Evolutionary conservation across 35 echinoderm and acorn worm species (phyloP).

Genomic region (Heliocidaris erythrogramma): DNA sequence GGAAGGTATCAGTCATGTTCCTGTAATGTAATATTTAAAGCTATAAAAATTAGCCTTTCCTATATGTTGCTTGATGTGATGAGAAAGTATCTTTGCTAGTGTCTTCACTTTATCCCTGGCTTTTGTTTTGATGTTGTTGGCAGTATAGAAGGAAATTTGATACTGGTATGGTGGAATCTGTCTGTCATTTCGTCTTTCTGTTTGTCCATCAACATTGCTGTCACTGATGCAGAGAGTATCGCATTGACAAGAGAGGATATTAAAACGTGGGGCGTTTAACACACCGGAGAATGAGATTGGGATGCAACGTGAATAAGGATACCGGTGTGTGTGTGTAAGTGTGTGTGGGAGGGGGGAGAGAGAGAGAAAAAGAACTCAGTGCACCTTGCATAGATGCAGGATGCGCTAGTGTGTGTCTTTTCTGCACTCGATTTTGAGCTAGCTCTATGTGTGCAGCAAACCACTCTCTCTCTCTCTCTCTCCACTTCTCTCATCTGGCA

Average conservation of each 20-base stretch:
- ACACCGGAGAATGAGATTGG: conserved; percentile 13
- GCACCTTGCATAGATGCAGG: neutral
- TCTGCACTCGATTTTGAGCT: neutral
- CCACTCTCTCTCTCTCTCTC: neutral
- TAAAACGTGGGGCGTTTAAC: conserved; percentile 27
- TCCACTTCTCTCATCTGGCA: neutral
- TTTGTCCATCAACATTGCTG: neutral
- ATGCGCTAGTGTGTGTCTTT: neutral
- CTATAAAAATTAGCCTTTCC: neutral
- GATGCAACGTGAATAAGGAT: neutral
- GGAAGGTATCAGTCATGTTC: neutral
- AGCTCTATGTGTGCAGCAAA: neutral
- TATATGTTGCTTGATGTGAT: neutral
- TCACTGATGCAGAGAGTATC: conserved; percentile 23
- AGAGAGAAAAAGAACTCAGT: neutral
- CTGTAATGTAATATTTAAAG: neutral
- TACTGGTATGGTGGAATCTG: neutral
- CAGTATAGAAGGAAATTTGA: neutral
- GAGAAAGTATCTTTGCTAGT: neutral
- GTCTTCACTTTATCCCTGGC: neutral
- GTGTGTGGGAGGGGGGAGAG: neutral
- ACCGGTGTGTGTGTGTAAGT: neutral
- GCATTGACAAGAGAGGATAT: conserved; percentile 44
- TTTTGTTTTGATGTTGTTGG: conserved; percentile 17
- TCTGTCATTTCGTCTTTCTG: conserved; percentile 9